Evolutionary conservation across 2,888 invertebrate genomes (phyloP).

Genomic region (Volucella bombylans): DNA sequence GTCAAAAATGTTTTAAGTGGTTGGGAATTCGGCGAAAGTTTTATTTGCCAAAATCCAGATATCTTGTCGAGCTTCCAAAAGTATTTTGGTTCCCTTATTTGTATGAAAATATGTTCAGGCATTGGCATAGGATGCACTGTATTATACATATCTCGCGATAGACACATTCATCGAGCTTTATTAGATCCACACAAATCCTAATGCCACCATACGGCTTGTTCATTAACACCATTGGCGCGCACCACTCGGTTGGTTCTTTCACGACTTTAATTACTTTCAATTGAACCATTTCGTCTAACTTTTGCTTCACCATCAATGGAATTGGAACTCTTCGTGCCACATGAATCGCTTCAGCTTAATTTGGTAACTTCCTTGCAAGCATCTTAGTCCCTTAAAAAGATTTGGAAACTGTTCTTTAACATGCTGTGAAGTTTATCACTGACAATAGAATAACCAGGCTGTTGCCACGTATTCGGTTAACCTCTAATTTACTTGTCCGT

Average conservation of each 20-base stretch:
- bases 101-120: conserved; percentile 66
- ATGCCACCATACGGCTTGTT: background rate
- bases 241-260: conserved; percentile 27
- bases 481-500: too few species aligned
- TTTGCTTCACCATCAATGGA: background rate
- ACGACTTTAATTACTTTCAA: conserved; percentile 4
- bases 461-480: background rate
- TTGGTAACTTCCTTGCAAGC: background rate
- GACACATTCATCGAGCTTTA: conserved; percentile 11
- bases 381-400: conserved; percentile 1
- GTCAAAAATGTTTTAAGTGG: background rate
- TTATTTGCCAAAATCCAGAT: conserved; percentile 37
- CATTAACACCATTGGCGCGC: conserved; percentile 16
- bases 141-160: conserved; percentile 65
- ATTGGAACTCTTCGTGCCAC: background rate
- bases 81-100: conserved; percentile 64
- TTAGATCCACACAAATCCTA: conserved; percentile 14
- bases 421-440: background rate
- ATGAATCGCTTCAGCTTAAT: background rate
- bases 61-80: conserved; percentile 77
- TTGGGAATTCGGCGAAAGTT: background rate
- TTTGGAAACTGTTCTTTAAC: conserved; percentile 3
- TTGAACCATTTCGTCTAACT: background rate
- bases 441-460: too few species aligned
- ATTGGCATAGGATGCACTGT: conserved; percentile 69